Evolutionary conservation across 2,113 vertebrate genomes (phyloP).

Genomic region (Cisticola juncidis): DNA sequence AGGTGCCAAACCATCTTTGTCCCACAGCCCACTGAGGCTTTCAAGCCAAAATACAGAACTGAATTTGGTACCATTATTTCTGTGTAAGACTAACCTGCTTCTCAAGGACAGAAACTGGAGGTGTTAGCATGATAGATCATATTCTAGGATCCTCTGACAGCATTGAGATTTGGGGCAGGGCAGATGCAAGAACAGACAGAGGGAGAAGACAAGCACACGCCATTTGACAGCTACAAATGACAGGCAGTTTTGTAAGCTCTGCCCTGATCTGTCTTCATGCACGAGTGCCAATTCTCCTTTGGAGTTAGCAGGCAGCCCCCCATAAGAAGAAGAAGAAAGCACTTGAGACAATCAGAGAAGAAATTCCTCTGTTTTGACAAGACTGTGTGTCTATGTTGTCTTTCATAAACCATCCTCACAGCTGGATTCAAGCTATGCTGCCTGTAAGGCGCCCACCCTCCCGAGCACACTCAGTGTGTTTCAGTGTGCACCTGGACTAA

Average conservation of each 20-base stretch:
- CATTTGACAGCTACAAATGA: neutral
- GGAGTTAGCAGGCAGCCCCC: neutral
- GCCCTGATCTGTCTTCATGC: neutral
- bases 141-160: neutral
- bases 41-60: neutral
- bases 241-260: neutral
- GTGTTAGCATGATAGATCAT: neutral
- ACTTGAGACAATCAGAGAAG: neutral
- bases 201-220: neutral
- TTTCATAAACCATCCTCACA: neutral
- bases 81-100: neutral
- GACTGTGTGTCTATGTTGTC: neutral
- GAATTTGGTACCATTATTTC: neutral
- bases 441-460: neutral
- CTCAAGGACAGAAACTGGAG: neutral
- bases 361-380: neutral
- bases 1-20: neutral
- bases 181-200: neutral
- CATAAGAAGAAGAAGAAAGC: neutral
- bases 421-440: neutral
- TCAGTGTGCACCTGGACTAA: neutral
- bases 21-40: neutral
- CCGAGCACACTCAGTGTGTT: fast-evolving
- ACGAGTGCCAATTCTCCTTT: neutral
- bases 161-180: neutral